A percentile compares a stretch with the other conserved stretches of the same genome.
phyloP scores from a whole-genome alignment of 2,113 vertebrate species.

The Polypterus senegalus region DNA sequence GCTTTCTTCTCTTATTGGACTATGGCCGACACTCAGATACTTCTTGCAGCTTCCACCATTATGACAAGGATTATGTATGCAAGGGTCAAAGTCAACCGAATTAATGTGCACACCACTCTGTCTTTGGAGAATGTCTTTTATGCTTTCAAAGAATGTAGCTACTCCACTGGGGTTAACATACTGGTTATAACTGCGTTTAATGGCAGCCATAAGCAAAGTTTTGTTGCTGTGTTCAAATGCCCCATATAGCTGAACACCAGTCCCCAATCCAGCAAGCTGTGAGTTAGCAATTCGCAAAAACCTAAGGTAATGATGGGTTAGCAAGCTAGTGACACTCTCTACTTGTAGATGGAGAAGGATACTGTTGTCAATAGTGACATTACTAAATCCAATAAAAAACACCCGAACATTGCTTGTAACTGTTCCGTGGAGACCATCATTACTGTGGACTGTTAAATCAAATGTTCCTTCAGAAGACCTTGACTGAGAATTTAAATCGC shows the following conservation, averaged over 20 bases:
- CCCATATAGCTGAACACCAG: conserved; percentile 72
- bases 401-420: conserved; percentile 73
- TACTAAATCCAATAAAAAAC: conserved; percentile 71
- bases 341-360: conserved; percentile 69
- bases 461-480: conserved; percentile 78
- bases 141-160: conserved; percentile 92
- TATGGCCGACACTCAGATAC: conserved; percentile 59
- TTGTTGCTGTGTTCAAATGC: conserved; percentile 71
- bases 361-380: conserved; percentile 84
- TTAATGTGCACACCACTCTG: conserved; percentile 82
- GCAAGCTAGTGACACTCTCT: conserved; percentile 62
- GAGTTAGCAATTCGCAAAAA: conserved; percentile 79
- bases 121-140: conserved; percentile 74
- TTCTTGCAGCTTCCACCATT: conserved; percentile 81
- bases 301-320: conserved; percentile 81
- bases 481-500: conserved; percentile 69
- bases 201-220: conserved; percentile 77
- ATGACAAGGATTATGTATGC: conserved; percentile 74
- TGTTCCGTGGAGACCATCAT: conserved; percentile 63
- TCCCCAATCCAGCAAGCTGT: conserved; percentile 79
- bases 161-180: conserved; percentile 84
- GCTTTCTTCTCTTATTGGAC: conserved; percentile 62
- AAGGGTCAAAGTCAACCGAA: conserved; percentile 82
- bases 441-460: conserved; percentile 73
- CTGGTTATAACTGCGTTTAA: conserved; percentile 65